Evolutionary conservation across 2,113 vertebrate species (phyloP).

Genomic region (Eira barbara): DNA sequence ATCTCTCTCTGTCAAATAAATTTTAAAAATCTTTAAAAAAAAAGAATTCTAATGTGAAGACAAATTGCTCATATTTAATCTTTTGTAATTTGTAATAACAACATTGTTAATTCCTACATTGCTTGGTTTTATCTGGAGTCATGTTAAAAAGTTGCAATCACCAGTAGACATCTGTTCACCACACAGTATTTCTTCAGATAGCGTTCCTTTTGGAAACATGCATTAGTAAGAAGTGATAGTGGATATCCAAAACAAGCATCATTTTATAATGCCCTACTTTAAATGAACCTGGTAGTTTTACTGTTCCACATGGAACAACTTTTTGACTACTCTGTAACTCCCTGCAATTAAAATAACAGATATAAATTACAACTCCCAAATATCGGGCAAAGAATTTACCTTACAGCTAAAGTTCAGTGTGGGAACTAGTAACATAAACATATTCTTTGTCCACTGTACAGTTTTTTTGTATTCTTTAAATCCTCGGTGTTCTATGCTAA

Average conservation of each 20-base stretch:
- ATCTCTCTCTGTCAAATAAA: too few relatives aligned
- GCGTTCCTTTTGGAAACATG: background rate
- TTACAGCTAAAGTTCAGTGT: background rate
- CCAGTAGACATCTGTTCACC: background rate
- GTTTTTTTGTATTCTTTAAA: conserved; percentile 16
- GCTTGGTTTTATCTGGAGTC: background rate
- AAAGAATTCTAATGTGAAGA: background rate
- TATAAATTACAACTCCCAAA: background rate
- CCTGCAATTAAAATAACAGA: background rate
- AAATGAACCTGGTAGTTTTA: background rate
- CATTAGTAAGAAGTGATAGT: background rate
- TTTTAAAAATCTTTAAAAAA: too few relatives aligned
- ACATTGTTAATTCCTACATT: background rate
- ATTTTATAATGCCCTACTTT: background rate
- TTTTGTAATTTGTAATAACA: conserved; percentile 4
- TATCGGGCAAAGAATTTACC: background rate
- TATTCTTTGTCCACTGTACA: background rate
- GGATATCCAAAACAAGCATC: background rate
- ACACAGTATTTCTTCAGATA: background rate
- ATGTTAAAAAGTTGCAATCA: background rate
- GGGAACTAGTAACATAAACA: background rate
- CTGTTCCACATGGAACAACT: background rate
- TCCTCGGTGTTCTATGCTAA: conserved; percentile 4
- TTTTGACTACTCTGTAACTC: background rate
- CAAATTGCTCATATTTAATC: background rate